A percentile compares a stretch with the other conserved stretches of the same genome.
Evolutionary conservation across 2,888 invertebrate species (phyloP).

Genomic region (Orthosia gothica): DNA sequence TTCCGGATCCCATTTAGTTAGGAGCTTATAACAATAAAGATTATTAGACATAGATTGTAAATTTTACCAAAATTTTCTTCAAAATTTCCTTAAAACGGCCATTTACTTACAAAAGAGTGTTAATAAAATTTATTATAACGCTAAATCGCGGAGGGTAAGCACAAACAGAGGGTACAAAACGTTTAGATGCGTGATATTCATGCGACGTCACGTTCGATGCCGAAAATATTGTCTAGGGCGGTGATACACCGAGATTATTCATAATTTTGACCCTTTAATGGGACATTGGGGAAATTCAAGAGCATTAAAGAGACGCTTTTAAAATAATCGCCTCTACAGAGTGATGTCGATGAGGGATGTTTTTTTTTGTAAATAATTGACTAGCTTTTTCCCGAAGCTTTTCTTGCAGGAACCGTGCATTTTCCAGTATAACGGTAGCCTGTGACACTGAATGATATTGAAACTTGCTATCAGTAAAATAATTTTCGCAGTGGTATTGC

Average conservation of each 20-base stretch:
- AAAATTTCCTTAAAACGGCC: slow-evolving; percentile 26
- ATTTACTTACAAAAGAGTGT: slow-evolving; percentile 38
- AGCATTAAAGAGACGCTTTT: neutral
- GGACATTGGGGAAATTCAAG: slow-evolving; percentile 26
- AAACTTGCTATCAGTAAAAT: too few relatives aligned
- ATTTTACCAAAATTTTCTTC: neutral
- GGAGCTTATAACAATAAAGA: neutral
- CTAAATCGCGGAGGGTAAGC: slow-evolving; percentile 55
- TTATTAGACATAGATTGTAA: neutral
- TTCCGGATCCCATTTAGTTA: too few relatives aligned
- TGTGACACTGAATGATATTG: too few relatives aligned
- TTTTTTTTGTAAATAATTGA: neutral
- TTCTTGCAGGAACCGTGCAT: too few relatives aligned
- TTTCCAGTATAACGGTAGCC: too few relatives aligned
- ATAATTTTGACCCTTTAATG: slow-evolving; percentile 50
- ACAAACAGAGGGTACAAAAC: slow-evolving; percentile 65
- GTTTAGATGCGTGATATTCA: slow-evolving; percentile 64
- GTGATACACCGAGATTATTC: slow-evolving; percentile 63
- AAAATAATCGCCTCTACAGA: neutral
- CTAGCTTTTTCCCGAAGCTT: too few relatives aligned
- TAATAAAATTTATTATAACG: slow-evolving; percentile 59
- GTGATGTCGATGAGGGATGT: neutral
- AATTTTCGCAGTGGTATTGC: too few relatives aligned
- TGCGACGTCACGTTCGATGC: slow-evolving; percentile 72
- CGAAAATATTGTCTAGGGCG: slow-evolving; percentile 55